Conservation (phyloP, 2,797 vertebrate genomes). For the Acipenser oxyrinchus region DNA sequence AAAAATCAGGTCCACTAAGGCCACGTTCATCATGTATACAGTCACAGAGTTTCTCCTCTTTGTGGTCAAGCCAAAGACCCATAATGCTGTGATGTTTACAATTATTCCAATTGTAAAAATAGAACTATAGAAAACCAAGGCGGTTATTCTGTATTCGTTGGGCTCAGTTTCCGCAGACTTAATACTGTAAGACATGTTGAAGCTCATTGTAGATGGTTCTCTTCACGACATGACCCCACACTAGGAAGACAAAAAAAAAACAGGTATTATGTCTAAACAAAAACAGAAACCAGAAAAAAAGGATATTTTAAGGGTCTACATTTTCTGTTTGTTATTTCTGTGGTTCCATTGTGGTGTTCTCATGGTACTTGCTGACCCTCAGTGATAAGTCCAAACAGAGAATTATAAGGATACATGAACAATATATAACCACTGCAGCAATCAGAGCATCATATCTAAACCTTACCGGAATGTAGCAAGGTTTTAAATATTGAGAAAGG, state of each 20-base stretch:
- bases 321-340: too few relatives aligned
- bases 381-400: too few relatives aligned
- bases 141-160: slow-evolving; percentile 64
- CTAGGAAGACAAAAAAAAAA: neutral
- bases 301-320: too few relatives aligned
- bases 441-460: too few relatives aligned
- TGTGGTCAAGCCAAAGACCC: slow-evolving; percentile 93
- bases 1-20: slow-evolving; percentile 79
- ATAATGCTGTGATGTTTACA: slow-evolving; percentile 83
- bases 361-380: too few relatives aligned
- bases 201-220: slow-evolving; percentile 25
- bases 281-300: too few relatives aligned
- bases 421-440: too few relatives aligned
- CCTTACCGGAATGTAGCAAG: too few relatives aligned
- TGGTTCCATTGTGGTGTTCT: too few relatives aligned
- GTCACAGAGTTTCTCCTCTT: slow-evolving; percentile 89
- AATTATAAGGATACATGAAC: too few relatives aligned
- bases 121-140: slow-evolving; percentile 78
- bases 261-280: too few relatives aligned
- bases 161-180: slow-evolving; percentile 39
- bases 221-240: neutral
- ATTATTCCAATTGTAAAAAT: slow-evolving; percentile 72
- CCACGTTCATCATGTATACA: slow-evolving; percentile 93
- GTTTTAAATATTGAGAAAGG: too few relatives aligned
- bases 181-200: slow-evolving; percentile 24